Conservation (phyloP, 1,140 invertebrate species). For the Palaemon carinicauda region DNA sequence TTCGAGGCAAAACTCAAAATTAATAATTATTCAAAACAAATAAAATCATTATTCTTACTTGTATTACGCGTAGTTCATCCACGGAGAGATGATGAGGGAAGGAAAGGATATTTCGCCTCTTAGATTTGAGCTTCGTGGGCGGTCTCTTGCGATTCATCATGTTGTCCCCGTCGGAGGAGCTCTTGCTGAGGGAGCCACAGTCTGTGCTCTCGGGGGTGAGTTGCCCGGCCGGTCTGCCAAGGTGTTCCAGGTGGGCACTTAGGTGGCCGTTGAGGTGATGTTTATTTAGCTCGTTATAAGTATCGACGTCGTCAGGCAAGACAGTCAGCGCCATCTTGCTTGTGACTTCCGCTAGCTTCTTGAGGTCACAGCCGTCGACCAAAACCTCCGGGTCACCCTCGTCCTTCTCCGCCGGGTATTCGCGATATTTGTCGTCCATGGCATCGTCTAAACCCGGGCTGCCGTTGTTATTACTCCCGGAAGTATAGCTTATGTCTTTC, state of each 20-base stretch:
- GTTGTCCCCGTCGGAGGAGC: constrained; percentile 65
- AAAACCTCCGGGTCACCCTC: constrained; percentile 33
- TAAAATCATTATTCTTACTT: constrained; percentile 65
- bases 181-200: constrained; percentile 66
- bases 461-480: not conserved
- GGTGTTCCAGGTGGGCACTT: constrained; percentile 39
- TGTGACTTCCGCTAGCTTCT: constrained; percentile 49
- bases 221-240: constrained; percentile 34
- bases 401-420: constrained; percentile 58
- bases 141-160: constrained; percentile 61
- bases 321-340: constrained; percentile 54
- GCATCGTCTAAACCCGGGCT: not conserved
- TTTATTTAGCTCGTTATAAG: constrained; percentile 56
- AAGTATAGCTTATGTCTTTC: constrained; percentile 38
- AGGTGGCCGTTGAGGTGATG: constrained; percentile 52
- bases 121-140: constrained; percentile 65
- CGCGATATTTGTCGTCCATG: constrained; percentile 50
- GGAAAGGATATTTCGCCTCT: constrained; percentile 65
- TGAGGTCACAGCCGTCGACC: constrained; percentile 46
- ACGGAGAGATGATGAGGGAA: constrained; percentile 73
- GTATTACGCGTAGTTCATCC: constrained; percentile 72
- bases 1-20: too few species aligned
- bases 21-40: too few species aligned
- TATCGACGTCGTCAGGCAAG: constrained; percentile 41
- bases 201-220: constrained; percentile 62